phyloP scores from a whole-genome alignment of 2,888 invertebrate species.

The Torymus texanus region DNA sequence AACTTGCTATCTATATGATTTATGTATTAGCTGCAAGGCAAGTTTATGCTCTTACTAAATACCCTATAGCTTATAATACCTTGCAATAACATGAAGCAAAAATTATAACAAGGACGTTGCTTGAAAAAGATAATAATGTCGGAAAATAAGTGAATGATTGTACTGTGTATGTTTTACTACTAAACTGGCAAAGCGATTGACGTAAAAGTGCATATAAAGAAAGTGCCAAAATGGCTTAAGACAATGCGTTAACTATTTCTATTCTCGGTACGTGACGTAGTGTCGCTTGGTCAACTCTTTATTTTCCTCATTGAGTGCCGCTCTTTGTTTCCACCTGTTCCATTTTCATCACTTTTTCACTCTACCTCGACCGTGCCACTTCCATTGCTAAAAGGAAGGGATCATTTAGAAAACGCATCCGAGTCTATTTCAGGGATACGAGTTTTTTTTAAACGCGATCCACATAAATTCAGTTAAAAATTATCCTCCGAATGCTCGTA shows the following conservation, averaged over 20 bases:
- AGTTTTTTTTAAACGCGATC: not conserved
- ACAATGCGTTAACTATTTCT: conserved; percentile 1
- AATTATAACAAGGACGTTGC: too few species aligned
- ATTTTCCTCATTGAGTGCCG: conserved; percentile 26
- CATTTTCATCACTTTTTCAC: conserved; percentile 31
- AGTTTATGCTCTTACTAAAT: too few species aligned
- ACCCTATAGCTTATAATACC: too few species aligned
- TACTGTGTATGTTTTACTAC: too few species aligned
- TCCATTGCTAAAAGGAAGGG: not conserved
- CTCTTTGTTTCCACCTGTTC: conserved; percentile 38
- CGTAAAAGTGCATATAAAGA: conserved; percentile 21
- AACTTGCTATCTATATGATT: not conserved
- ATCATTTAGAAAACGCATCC: not conserved
- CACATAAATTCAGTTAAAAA: conserved; percentile 4
- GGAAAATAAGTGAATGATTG: too few species aligned
- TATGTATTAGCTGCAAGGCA: too few species aligned
- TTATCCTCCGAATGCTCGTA: not conserved
- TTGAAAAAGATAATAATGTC: too few species aligned
- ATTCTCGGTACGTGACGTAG: conserved; percentile 37
- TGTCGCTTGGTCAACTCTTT: conserved; percentile 29
- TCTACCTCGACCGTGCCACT: not conserved
- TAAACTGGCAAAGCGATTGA: not conserved
- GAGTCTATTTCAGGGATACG: conserved; percentile 12
- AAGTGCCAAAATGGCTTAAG: conserved; percentile 32
- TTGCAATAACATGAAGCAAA: too few species aligned